Percentiles rank a stretch among this genome's conserved stretches.
phyloP scores from a whole-genome alignment of 2,113 vertebrate species.

The Thinocorus orbignyianus region DNA sequence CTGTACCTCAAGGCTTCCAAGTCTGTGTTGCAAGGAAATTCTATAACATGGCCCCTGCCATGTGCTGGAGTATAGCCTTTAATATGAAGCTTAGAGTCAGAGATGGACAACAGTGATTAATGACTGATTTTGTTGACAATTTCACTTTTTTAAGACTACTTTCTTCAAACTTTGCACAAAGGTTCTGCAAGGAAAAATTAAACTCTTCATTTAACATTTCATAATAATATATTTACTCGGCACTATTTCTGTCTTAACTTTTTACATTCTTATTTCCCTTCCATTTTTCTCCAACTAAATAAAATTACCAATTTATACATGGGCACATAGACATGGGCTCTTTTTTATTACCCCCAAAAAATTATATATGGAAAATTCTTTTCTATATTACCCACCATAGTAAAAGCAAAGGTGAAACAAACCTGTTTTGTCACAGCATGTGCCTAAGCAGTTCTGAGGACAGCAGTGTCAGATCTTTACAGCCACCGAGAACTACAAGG shows the following conservation, averaged over 20 bases:
- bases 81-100: background rate
- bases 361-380: background rate
- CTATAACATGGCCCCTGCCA: rapidly evolving
- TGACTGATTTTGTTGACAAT: background rate
- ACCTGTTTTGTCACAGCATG: background rate
- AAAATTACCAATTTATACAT: background rate
- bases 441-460: background rate
- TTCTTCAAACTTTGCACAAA: background rate
- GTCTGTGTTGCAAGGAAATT: background rate
- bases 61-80: background rate
- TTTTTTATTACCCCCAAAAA: background rate
- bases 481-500: background rate
- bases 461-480: background rate
- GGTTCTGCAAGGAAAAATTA: background rate
- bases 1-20: background rate
- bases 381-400: background rate
- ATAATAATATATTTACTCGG: background rate
- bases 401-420: background rate
- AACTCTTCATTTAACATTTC: background rate
- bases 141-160: background rate
- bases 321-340: rapidly evolving
- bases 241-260: background rate
- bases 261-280: background rate
- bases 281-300: background rate
- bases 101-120: background rate